phyloP scores from a whole-genome alignment of 2,113 vertebrate genomes.

The Manacus vitellinus region DNA sequence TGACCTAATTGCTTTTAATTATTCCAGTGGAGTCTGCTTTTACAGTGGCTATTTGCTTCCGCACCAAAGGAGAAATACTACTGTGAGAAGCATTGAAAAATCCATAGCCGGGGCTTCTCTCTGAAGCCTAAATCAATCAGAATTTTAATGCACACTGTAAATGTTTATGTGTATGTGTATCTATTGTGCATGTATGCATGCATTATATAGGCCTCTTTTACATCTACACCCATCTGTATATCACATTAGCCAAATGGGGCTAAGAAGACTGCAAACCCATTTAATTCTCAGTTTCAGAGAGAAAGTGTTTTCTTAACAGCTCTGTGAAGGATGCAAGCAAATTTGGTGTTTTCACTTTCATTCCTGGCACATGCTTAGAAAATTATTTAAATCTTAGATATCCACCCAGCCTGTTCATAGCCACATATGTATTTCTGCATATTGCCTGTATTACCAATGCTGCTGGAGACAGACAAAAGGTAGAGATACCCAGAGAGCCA shows the following conservation, averaged over 20 bases:
- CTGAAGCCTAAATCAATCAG: constrained; percentile 41
- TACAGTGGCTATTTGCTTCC: constrained; percentile 32
- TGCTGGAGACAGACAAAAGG: not conserved
- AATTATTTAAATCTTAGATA: not conserved
- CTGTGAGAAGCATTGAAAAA: constrained; percentile 39
- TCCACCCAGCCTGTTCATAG: not conserved
- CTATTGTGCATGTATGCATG: constrained; percentile 28
- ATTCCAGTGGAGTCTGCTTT: constrained; percentile 50
- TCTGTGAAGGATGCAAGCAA: not conserved
- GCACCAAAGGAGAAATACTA: constrained; percentile 32
- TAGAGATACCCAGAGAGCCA: not conserved
- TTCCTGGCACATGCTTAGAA: not conserved
- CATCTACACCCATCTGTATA: not conserved
- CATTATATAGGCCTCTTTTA: not conserved
- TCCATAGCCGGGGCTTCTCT: constrained; percentile 12
- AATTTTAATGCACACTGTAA: constrained; percentile 34
- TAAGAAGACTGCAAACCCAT: not conserved
- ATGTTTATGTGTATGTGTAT: constrained; percentile 20
- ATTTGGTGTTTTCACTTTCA: not conserved
- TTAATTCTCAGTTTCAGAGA: not conserved
- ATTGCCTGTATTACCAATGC: not conserved
- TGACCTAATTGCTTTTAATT: constrained; percentile 70
- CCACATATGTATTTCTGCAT: not conserved
- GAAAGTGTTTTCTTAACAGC: not conserved
- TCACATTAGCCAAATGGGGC: not conserved